These are phyloP conservation scores for Dasypolia templi DNA, from an alignment of 2,888 invertebrate species.

Conservation along the genomic window DNA sequence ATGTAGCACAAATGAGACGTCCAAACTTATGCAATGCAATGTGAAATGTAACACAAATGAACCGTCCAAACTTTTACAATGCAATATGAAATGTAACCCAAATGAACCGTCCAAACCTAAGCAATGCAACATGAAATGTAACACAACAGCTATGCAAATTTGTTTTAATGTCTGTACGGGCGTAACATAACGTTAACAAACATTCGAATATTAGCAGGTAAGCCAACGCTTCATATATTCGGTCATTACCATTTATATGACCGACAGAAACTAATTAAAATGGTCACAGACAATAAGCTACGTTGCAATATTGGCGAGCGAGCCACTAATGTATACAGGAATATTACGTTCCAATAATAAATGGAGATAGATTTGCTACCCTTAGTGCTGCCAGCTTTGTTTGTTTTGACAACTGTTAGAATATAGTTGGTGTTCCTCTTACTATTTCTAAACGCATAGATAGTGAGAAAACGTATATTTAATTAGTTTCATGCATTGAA, in stretches of 20 bases:
- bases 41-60: no score
- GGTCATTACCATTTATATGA: slow-evolving; percentile 69
- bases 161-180: no score
- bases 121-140: no score
- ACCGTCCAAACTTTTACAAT: no score
- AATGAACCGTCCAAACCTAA: no score
- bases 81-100: no score
- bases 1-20: no score
- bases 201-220: slow-evolving; percentile 51
- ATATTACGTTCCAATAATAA: slow-evolving; percentile 49
- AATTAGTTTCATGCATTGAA: no score
- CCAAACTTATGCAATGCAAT: no score
- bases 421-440: background rate
- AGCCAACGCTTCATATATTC: slow-evolving; percentile 57
- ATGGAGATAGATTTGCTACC: slow-evolving; percentile 48
- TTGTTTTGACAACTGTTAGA: slow-evolving; percentile 14
- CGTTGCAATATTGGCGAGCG: slow-evolving; percentile 69
- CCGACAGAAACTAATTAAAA: slow-evolving; percentile 73
- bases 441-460: background rate
- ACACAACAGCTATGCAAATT: no score
- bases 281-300: slow-evolving; percentile 73
- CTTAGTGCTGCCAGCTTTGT: slow-evolving; percentile 13
- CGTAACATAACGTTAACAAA: slow-evolving; percentile 50
- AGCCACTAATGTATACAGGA: slow-evolving; percentile 66
- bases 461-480: background rate